Evolutionary conservation across 2,888 invertebrate species (phyloP).

Genomic region (Clunio marinus): DNA sequence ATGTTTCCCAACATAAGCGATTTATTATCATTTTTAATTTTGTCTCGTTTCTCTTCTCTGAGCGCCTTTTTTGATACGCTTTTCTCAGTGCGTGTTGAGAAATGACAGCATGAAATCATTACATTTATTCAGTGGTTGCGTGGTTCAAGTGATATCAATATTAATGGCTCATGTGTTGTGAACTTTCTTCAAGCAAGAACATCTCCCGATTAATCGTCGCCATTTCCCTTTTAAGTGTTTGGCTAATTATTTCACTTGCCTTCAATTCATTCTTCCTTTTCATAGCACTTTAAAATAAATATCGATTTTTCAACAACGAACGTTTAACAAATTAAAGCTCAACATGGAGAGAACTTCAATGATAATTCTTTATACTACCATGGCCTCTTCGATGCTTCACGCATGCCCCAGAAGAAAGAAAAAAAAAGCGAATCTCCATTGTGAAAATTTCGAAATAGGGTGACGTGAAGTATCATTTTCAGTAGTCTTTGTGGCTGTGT

Average conservation of each 20-base stretch:
- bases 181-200: background rate
- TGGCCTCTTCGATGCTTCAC: conserved; percentile 32
- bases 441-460: background rate
- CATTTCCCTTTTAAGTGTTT: conserved; percentile 34
- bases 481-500: background rate
- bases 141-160: background rate
- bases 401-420: conserved; percentile 36
- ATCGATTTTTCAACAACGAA: conserved; percentile 31
- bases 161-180: conserved; percentile 23
- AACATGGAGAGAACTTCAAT: conserved; percentile 12
- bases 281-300: conserved; percentile 26
- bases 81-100: no score
- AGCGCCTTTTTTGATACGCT: no score
- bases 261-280: no score
- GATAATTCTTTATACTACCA: conserved; percentile 28
- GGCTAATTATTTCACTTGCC: conserved; percentile 31
- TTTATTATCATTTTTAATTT: background rate
- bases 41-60: background rate
- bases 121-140: background rate
- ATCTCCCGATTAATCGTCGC: conserved; percentile 15
- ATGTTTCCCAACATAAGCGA: background rate
- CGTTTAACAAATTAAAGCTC: conserved; percentile 33
- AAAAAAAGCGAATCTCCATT: conserved; percentile 39
- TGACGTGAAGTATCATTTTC: background rate
- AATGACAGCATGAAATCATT: conserved; percentile 11